Base-by-base conservation (phyloP, 2,113 vertebrate genomes). In the Prionailurus viverrinus region DNA sequence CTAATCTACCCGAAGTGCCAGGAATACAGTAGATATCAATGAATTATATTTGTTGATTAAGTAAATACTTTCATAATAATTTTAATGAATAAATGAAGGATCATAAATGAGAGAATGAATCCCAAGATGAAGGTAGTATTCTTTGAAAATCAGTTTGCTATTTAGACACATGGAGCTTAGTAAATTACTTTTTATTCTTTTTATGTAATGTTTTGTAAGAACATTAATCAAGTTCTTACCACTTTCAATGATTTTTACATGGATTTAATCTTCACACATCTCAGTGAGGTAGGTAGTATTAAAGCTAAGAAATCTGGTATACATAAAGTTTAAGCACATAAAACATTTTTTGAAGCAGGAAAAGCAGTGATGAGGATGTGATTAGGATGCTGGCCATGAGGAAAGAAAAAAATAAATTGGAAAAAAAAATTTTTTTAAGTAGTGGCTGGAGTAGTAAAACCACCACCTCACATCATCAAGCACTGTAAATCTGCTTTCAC, bases 371-470 rank as follows among this genome's bases (percentile, higher is more conserved):
- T 45, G 7, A 81, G 7, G 55, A n/a, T 31, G 58, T 80, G 63
- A 74, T n/a, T 39, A 89, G 74, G n/a, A 93, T 74, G 61, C 5
- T 87, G 33, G 14, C 13, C 88, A 25, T 84, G 29, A 93, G 18
- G 31, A 87, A 0, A 82, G 12, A 53, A 92, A 91, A 58, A 88
- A 16, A 61, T 29, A 53, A 78, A 86, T 5, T 19, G 19, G 63
- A 78, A 92, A 95, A 86, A 86, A 73, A 25, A 79, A 36, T 36
- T 36, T 95, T 86, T 79, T 71, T 69, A 96, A 69, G 39, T 83
- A 97, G 29, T 69, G 25, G 29, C 27, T 87, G 65, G 4, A 96
- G 41, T 3, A 69, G 27, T 71, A 82, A 79, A 82, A 79, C 21
- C 33, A 12, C 29, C 7, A 89, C 48, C 4, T 63, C 80, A 63